phyloP scores from a whole-genome alignment of 2,797 vertebrate species.

The Darevskia mixta region DNA sequence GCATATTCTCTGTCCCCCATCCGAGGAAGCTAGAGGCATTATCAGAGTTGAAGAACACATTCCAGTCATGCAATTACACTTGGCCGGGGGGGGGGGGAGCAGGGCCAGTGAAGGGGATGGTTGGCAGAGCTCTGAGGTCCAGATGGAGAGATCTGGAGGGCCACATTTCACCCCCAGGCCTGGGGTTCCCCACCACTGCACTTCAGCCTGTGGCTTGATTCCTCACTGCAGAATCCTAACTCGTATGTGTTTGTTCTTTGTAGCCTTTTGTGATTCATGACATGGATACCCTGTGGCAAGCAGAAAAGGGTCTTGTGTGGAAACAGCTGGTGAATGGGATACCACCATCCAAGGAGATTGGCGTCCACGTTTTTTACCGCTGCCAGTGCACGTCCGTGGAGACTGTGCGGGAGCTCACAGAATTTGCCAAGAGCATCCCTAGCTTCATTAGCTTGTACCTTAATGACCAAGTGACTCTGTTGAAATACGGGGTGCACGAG shows the following conservation, averaged over 20 bases:
- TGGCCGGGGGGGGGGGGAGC: too few species aligned
- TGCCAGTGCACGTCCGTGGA: constrained; percentile 98
- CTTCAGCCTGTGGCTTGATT: not conserved
- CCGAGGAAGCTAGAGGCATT: too few species aligned
- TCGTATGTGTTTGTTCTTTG: constrained; percentile 45
- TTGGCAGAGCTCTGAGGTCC: too few species aligned
- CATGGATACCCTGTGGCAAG: constrained; percentile 96
- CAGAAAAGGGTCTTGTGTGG: constrained; percentile 96
- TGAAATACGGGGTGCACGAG: constrained; percentile 97
- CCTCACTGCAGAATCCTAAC: not conserved
- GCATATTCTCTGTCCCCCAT: too few species aligned
- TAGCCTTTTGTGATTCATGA: constrained; percentile 99
- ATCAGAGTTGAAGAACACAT: too few species aligned
- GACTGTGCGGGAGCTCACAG: constrained; percentile 95
- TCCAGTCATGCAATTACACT: too few species aligned
- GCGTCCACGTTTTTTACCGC: constrained; percentile 97
- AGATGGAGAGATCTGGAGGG: too few species aligned
- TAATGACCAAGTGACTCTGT: constrained; percentile 97
- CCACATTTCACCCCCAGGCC: too few species aligned
- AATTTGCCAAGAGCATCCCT: constrained; percentile 99
- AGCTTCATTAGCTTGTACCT: constrained; percentile 94
- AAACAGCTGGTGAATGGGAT: constrained; percentile 92
- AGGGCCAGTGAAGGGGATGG: too few species aligned
- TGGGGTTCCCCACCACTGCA: too few species aligned
- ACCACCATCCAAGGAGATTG: constrained; percentile 95